phyloP scores from a whole-genome alignment of 1,140 invertebrate genomes.

The Megalonaias nervosa region DNA sequence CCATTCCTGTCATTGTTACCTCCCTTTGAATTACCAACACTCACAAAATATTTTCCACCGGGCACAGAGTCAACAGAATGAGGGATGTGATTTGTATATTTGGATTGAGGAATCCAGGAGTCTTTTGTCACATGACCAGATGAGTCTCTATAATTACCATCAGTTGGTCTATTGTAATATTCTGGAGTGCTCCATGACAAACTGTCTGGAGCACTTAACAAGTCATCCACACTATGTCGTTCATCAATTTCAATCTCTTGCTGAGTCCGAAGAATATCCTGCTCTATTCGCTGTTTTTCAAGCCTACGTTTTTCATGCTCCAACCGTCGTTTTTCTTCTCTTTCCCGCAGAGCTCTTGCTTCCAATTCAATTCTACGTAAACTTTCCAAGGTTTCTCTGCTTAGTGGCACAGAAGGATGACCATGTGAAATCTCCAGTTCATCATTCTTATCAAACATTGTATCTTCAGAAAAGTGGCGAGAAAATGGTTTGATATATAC shows the following conservation, averaged over 20 bases:
- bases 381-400: slow-evolving; percentile 53
- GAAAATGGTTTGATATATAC: slow-evolving; percentile 31
- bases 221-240: slow-evolving; percentile 62
- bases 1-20: slow-evolving; percentile 1
- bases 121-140: too few relatives aligned
- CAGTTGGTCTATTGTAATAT: too few relatives aligned
- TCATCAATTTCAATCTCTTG: slow-evolving; percentile 79
- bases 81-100: too few relatives aligned
- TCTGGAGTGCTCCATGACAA: too few relatives aligned
- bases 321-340: slow-evolving; percentile 55
- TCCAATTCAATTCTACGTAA: slow-evolving; percentile 58
- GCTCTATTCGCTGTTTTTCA: slow-evolving; percentile 76
- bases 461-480: slow-evolving; percentile 59
- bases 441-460: slow-evolving; percentile 59
- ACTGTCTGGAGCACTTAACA: slow-evolving; percentile 41
- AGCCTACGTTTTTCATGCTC: slow-evolving; percentile 73
- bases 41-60: slow-evolving; percentile 62
- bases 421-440: slow-evolving; percentile 59
- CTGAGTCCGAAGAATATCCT: slow-evolving; percentile 77
- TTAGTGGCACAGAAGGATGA: slow-evolving; percentile 42
- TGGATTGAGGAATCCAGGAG: too few relatives aligned
- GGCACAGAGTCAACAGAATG: neutral
- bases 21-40: slow-evolving; percentile 36
- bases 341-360: slow-evolving; percentile 49
- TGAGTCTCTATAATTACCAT: too few relatives aligned